Evolutionary conservation across 2,113 vertebrate genomes (phyloP), one percentile per base, ranked within the genome.

Genomic region (Copsychus sechellarum): DNA sequence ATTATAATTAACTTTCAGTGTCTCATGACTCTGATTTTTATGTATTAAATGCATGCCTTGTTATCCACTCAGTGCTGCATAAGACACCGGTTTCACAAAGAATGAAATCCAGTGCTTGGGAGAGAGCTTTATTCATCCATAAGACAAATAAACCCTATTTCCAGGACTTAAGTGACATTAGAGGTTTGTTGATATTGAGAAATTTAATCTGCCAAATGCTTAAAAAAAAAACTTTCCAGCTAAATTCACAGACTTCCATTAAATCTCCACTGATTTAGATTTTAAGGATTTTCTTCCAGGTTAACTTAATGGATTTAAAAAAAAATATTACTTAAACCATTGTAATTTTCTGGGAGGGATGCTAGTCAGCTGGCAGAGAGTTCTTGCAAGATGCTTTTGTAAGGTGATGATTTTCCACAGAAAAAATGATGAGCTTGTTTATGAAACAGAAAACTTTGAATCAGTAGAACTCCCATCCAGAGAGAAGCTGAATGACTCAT

Each of bases 21-120:
- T 90, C 92, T 93, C 90, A 93, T 96, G 92, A 96, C 82, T 93
- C 91, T 93, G 78, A 94, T 83, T 96, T 91, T 93, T 94, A 36
- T 88, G 79, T 92, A 88, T 93, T 95, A 96, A 95, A 91, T 89
- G 64, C 67, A 83, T 71, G 76, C 85, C 82, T 95, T 94, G 56
- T 90, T 94, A 85, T 97, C 78, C 58, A 42, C 42, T 94, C 77
- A 77, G 66, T 56, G 23, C 82, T 70, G 67, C 60, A 48, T 80
- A 60, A 93, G 60, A 81, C 54, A 73, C 38, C 0, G 0, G 31
- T 66, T 86, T 93, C 64, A 90, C 26, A 87, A 86, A 95, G 79
- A 92, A 74, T 64, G 40, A 91, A 90, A 88, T 95, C 60, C 64
- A 58, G 79, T 83, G 78, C 76, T 93, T 86, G 64, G 67, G 82